Evolutionary conservation across 2,113 vertebrate species (phyloP).

Genomic region (Willisornis vidua): DNA sequence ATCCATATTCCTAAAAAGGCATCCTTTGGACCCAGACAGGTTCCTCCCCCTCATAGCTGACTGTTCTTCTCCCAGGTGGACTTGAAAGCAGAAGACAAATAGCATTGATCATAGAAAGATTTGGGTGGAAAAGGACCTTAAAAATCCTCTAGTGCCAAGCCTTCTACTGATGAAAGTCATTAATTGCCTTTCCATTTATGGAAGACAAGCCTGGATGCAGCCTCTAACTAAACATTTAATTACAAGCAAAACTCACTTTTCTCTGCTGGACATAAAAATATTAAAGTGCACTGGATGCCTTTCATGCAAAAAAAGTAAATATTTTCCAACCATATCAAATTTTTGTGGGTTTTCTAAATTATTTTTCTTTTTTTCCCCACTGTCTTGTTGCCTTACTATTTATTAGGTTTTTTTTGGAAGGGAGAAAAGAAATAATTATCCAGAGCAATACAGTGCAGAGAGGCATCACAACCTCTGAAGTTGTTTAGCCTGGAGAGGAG

Average conservation of each 20-base stretch:
- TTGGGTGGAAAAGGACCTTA: neutral
- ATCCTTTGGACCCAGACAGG: neutral
- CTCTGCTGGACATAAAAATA: neutral
- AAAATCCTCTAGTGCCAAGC: neutral
- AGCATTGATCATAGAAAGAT: neutral
- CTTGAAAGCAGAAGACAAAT: neutral
- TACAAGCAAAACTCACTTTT: neutral
- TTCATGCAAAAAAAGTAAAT: neutral
- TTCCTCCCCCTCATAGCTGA: neutral
- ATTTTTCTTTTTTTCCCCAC: too few species aligned
- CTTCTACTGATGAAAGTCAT: neutral
- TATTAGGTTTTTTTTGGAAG: neutral
- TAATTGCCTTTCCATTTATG: neutral
- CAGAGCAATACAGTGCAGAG: neutral
- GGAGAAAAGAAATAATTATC: neutral
- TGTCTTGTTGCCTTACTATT: neutral
- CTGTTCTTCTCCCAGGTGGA: neutral
- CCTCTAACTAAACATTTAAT: slow-evolving; percentile 16
- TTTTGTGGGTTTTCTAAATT: neutral
- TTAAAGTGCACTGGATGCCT: neutral
- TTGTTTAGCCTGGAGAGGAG: neutral
- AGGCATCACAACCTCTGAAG: neutral
- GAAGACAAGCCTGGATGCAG: neutral
- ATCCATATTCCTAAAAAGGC: neutral
- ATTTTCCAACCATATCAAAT: neutral